Evolutionary conservation across 2,113 vertebrate species (phyloP), one percentile per base, ranked within the genome.

Genomic region (Tetrao urogallus): DNA sequence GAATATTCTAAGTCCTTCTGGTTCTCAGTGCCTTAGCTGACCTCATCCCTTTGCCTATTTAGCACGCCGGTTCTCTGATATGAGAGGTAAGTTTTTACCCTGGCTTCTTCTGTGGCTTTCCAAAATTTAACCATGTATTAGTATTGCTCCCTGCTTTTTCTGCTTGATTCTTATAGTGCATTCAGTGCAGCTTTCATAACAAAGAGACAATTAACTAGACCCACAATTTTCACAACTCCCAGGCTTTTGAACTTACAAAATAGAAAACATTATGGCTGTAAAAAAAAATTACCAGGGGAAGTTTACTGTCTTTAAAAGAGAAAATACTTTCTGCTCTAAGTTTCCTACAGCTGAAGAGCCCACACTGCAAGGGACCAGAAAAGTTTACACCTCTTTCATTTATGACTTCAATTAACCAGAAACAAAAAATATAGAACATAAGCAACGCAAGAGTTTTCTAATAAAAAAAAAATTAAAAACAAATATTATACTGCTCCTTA

Each of bases 81-180:
- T 1, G 11, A 87, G 60, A 25, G 17, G 1, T 47, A 70, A 77
- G 19, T 30, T 50, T 94, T 82, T 36, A 72, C 25, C 9, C 45
- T 72, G 17, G 14, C 13, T 79, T 16, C 69, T 54, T 87, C 47
- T 50, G 20, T 12, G 65, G 69, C 9, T 22, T 78, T 61, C 50
- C 8, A 27, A 70, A 86, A 63, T 19, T 34, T 54, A 67, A 69
- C 11, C 76, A 4, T 8, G 27, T 6, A 50, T 17, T 8, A 74
- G 43, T 0, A 0, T 13, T n/a, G 17, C 11, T 24, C 18, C 6
- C 15, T 60, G 4, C 38, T 47, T 24, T 25, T 81, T 43, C 32
- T 38, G 5, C 17, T 81, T 34, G 28, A 3, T 50, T 87, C 93
- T 76, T 69, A 75, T 11, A 52, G 11, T 11, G 15, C 38, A 79